These are phyloP conservation scores for Leptodactylus fuscus DNA, from an alignment of 2,113 vertebrate genomes.

Conservation along the genomic window DNA sequence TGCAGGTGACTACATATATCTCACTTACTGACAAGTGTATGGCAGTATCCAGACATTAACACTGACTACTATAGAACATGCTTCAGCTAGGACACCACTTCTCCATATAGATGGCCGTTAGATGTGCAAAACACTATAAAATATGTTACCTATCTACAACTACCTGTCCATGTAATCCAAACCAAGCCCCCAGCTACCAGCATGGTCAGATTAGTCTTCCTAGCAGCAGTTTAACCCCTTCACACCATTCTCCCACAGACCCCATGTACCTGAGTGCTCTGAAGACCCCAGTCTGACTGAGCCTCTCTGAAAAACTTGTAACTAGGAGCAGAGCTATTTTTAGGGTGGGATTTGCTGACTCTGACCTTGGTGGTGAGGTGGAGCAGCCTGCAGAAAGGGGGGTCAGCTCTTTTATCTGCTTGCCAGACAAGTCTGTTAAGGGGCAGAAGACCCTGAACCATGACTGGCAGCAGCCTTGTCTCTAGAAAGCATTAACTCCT, in stretches of 20 bases:
- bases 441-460: background rate
- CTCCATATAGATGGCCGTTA: background rate
- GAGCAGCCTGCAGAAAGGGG: slow-evolving; percentile 31
- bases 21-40: background rate
- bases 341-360: slow-evolving; percentile 58
- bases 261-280: slow-evolving; percentile 32
- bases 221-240: background rate
- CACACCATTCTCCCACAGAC: background rate
- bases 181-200: background rate
- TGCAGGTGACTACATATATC: background rate
- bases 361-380: slow-evolving; percentile 54
- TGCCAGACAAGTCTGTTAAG: background rate
- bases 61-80: background rate
- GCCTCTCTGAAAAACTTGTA: background rate
- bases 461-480: background rate
- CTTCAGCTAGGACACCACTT: background rate
- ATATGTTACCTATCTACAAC: background rate
- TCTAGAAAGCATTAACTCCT: background rate
- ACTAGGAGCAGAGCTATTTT: slow-evolving; percentile 42
- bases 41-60: background rate
- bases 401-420: slow-evolving; percentile 21
- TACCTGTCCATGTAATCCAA: background rate
- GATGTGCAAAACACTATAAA: background rate
- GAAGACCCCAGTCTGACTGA: slow-evolving; percentile 22
- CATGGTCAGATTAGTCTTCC: background rate